Base-by-base conservation (phyloP, 2,888 invertebrate species). In the Spodoptera littoralis region DNA sequence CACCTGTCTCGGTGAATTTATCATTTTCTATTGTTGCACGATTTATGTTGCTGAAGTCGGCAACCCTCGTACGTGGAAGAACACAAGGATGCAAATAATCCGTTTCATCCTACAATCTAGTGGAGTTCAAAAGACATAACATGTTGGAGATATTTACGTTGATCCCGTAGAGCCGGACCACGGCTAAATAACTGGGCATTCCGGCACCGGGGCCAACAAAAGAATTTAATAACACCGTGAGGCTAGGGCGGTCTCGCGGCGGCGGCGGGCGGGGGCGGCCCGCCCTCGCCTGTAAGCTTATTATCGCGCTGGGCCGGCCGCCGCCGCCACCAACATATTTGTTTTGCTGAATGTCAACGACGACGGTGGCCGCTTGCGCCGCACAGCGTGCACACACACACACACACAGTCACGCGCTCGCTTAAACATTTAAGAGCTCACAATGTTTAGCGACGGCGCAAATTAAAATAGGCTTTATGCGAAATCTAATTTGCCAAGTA, bases 391-490 rank as follows among this genome's bases (percentile, higher is more conserved):
- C 90, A 90, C 85, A 88, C 78, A 90, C 90, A 88, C 90, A 90
- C 85, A 88, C 78, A 90, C 80, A 82, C 86, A 87, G 89, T 88
- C 88, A 88, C 84, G 86, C 87, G 84, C 88, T 86, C 90, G 89
- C 86, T 93, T 89, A 91, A 93, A 93, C 92, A 93, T 93, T 93
- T 90, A 92, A 92, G 88, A 92, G 90, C 88, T 89, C 84, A 85
- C 90, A 89, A 88, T 93, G 91, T 93, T 92, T 93, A 92, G 89
- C 89, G 88, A 90, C 88, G 90, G 88, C 87, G 89, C 93, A 93
- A 94, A 94, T 94, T 94, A 94, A 94, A 94, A 93, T 91, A 93
- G 93, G 93, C 92, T 93, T 92, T 92, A 92, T 92, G 87, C 89
- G 87, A 93, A 93, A 94, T 94, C 92, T 92, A 93, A 94, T 94